phyloP scores from a whole-genome alignment of 2,113 vertebrate species.

The Ciconia boyciana region DNA sequence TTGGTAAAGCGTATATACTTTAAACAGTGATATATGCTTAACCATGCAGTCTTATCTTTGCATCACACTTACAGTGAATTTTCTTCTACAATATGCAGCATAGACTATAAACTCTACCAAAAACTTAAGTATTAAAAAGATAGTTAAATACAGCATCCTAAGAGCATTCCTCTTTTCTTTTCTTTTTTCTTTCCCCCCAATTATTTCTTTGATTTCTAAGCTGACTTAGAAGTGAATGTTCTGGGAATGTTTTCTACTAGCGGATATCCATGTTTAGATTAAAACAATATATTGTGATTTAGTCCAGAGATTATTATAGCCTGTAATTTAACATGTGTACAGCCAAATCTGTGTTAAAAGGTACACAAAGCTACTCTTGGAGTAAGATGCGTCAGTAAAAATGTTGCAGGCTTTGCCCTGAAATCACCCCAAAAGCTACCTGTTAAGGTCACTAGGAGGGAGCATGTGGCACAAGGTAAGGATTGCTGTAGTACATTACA shows the following conservation, averaged over 20 bases:
- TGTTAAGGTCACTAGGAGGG: not conserved
- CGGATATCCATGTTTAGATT: not conserved
- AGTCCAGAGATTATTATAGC: not conserved
- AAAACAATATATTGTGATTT: not conserved
- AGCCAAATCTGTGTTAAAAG: not conserved
- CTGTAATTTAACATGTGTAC: not conserved
- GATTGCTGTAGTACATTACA: not conserved
- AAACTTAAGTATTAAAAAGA: not conserved
- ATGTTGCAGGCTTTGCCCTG: not conserved
- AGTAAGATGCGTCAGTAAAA: not conserved
- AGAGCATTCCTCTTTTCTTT: not conserved
- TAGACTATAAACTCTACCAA: not conserved
- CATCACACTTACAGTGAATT: not conserved
- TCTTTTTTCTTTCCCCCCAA: accelerated
- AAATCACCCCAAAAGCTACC: not conserved
- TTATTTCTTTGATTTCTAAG: not conserved
- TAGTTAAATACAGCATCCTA: not conserved
- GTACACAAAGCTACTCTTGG: not conserved
- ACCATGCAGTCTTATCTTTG: not conserved
- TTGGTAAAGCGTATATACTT: not conserved
- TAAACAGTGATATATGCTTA: not conserved
- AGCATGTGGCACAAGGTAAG: not conserved
- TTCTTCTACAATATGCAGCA: not conserved
- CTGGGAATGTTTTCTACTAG: not conserved
- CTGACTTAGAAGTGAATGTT: not conserved